Conservation (phyloP, 2,888 invertebrate species). For the Tiliacea aurago region DNA sequence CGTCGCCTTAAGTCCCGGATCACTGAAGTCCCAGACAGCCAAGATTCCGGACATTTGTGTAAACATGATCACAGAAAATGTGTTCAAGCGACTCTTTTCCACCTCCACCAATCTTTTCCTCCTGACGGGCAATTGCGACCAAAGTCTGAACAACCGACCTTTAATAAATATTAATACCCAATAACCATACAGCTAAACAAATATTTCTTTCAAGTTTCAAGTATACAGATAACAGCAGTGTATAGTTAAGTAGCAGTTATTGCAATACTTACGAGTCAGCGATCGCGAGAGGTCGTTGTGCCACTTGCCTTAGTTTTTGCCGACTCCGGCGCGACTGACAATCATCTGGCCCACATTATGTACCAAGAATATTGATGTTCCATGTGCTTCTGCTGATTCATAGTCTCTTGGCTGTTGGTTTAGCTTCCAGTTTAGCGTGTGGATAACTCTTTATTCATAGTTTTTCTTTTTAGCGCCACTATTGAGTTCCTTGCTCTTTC, state of each 20-base stretch:
- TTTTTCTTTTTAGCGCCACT: not conserved
- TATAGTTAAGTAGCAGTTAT: conserved; percentile 25
- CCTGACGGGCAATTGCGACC: too few species aligned
- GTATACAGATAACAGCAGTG: conserved; percentile 10
- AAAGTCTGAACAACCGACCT: too few species aligned
- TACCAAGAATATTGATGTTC: conserved; percentile 41
- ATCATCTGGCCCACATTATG: conserved; percentile 41
- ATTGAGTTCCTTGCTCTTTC: not conserved
- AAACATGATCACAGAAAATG: too few species aligned
- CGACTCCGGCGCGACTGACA: conserved; percentile 25
- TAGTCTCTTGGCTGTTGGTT: not conserved
- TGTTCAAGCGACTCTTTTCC: too few species aligned
- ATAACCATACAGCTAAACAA: not conserved
- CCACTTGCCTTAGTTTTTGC: conserved; percentile 50
- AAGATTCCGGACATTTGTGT: too few species aligned
- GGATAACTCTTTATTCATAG: not conserved
- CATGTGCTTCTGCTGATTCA: conserved; percentile 41
- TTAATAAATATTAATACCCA: not conserved
- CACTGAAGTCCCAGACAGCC: too few species aligned
- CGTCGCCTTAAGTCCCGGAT: too few species aligned
- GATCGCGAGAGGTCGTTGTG: conserved; percentile 50
- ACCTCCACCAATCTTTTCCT: too few species aligned
- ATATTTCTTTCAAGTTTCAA: not conserved
- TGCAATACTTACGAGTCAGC: conserved; percentile 22
- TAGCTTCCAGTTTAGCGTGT: conserved; percentile 4